Base-by-base conservation (phyloP, 2,888 invertebrate genomes). In the Rosalia funebris region DNA sequence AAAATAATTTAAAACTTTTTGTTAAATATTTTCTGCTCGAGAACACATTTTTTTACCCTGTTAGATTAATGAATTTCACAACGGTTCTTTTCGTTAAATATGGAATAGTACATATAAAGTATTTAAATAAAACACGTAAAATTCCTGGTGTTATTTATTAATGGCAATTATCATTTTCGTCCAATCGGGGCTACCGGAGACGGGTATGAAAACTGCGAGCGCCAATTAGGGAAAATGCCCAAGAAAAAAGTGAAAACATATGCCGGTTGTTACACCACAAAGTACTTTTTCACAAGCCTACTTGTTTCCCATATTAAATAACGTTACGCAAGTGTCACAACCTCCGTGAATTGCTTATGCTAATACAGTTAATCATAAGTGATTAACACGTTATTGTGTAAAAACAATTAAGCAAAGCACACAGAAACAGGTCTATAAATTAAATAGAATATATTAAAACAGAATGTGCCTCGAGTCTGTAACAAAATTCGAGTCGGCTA, bases 401-500 rank as follows among this genome's bases (percentile, higher is more conserved):
- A 57, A 57, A 53, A 50, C 56, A 59, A 59, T 47, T 54, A 48
- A 48, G 48, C 25, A 31, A 50, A 39, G 45, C 42, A 37, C 15
- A 46, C 44, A 56, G 25, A 60, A 63, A 63, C 63, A 59, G 57
- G 59, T 63, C 52, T 56, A 59, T 59, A 47, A 63, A 58, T 58
- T 58, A 54, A 53, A 54, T 57, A 52, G 59, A 54, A 60, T 60
- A 60, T 60, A 60, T 50, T 39, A 60, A 60, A 46, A 11, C 25
- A 44, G 55, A 60, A 54, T 48, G 47, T 45, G 60, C 46, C 52
- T 50, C 44, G 45, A 56, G 60, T 56, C 55, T 60, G 60, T 44
- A 62, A 65, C 62, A 58, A 63, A 65, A 63, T 60, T 61, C 60
- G 50, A 68, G 65, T 61, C 67, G 63, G 63, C 59, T 60, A 52